Evolutionary conservation across 2,113 vertebrate genomes (phyloP), one percentile per base, ranked within the genome.

Genomic region (Campylomormyrus numenius): DNA sequence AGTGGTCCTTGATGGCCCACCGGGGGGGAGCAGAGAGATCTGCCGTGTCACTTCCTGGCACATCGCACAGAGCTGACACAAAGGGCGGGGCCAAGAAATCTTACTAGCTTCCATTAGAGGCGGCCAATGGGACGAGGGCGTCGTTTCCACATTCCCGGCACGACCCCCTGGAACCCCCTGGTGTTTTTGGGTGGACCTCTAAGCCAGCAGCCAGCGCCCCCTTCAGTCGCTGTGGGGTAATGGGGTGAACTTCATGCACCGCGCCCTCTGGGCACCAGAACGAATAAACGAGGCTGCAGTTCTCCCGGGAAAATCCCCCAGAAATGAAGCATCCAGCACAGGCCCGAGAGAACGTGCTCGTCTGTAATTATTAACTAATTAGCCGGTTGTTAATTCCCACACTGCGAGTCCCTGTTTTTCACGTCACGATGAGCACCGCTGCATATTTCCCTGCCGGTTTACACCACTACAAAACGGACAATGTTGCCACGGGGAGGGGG

Each of bases 301-400:
- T 52, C 85, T 88, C 35, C 35, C 1, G 48, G 58, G 66, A 8
- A 90, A 90, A 80, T 84, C 56, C 77, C 52, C 53, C 39, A 58
- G 15, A 24, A 58, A 90, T 58, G 17, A 90, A 39, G 80, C 58
- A 45, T 31, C 58, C 70, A 83, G 74, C 31, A 70, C 21, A 84
- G 80, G 52, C 70, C 56, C 10, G 17, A 3, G 87, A 85, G 74
- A 48, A 9, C 6, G 6, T 3, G 9, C 7, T 48, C 45, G 21
- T 83, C 80, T 49, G 87, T 48, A 90, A 90, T 84, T 85, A 84
- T 58, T 88, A 77, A 56, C 66, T 50, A 88, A 90, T 88, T 70
- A 88, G 45, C 70, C 46, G 53, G 27, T 83, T 35, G 53, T 56
- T 77, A 86, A 46, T 90, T 46, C 48, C 42, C 27, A 11, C 74